A percentile compares a stretch with the other conserved stretches of the same genome.
Conservation (phyloP, 2,113 vertebrate genomes). For the Macroglossus sobrinus region DNA sequence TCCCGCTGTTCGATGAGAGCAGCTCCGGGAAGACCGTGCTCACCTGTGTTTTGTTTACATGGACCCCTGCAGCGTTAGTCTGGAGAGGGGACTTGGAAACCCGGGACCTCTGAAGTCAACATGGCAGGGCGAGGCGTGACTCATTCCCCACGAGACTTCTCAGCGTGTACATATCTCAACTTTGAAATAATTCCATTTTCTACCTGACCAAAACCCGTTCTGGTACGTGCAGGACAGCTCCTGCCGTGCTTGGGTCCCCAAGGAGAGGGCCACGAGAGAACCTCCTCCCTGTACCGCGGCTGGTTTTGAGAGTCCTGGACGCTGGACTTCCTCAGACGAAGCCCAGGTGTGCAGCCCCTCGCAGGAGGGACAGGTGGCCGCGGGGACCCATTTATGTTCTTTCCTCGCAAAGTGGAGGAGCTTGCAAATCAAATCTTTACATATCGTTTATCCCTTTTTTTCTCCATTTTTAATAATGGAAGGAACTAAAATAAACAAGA, state of each 20-base stretch:
- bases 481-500: slow-evolving; percentile 71
- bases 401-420: slow-evolving; percentile 67
- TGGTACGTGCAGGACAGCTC: slow-evolving; percentile 70
- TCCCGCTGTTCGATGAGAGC: slow-evolving; percentile 88
- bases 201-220: slow-evolving; percentile 85
- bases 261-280: slow-evolving; percentile 54
- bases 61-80: slow-evolving; percentile 81
- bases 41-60: slow-evolving; percentile 88
- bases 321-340: slow-evolving; percentile 48
- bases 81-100: slow-evolving; percentile 73
- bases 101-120: slow-evolving; percentile 67
- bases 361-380: slow-evolving; percentile 49
- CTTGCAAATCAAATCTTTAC: slow-evolving; percentile 72
- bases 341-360: slow-evolving; percentile 55
- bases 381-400: slow-evolving; percentile 55
- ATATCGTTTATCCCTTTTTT: neutral
- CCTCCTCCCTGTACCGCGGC: slow-evolving; percentile 38
- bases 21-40: slow-evolving; percentile 77
- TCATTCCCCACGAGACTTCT: slow-evolving; percentile 71
- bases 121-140: slow-evolving; percentile 53
- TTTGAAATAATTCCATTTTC: slow-evolving; percentile 83
- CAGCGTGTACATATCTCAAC: slow-evolving; percentile 78
- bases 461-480: slow-evolving; percentile 65
- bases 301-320: slow-evolving; percentile 28
- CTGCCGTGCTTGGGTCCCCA: slow-evolving; percentile 67